phyloP scores from a whole-genome alignment of 2,113 vertebrate genomes.

The Steatornis caripensis region DNA sequence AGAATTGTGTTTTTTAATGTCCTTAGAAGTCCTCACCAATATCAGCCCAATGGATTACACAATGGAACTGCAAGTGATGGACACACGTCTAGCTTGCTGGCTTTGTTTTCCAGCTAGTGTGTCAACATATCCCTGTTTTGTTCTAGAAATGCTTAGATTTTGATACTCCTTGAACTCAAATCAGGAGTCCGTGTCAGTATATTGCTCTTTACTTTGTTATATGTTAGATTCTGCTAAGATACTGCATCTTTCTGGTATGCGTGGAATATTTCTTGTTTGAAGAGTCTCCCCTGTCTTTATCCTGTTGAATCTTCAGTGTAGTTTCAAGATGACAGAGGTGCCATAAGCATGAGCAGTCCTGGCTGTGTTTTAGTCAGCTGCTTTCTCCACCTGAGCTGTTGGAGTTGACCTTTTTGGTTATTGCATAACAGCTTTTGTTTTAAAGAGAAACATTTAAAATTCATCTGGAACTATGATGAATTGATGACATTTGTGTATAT shows the following conservation, averaged over 20 bases:
- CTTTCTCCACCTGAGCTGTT: not conserved
- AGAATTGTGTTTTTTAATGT: not conserved
- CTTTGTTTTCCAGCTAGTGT: not conserved
- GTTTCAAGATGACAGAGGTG: not conserved
- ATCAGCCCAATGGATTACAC: not conserved
- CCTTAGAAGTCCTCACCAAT: not conserved
- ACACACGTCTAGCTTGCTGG: not conserved
- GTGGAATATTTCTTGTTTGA: not conserved
- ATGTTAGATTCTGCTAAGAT: not conserved
- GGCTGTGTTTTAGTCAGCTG: not conserved
- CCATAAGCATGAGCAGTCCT: not conserved
- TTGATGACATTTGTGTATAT: not conserved
- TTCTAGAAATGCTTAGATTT: not conserved
- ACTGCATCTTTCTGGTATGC: not conserved
- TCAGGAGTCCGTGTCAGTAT: not conserved
- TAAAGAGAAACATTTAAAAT: not conserved
- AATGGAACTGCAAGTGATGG: not conserved
- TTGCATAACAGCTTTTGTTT: not conserved
- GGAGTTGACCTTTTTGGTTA: not conserved
- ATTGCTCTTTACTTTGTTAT: not conserved
- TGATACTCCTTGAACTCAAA: not conserved
- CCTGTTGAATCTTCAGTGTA: not conserved
- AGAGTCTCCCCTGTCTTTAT: not conserved
- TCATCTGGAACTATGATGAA: not conserved
- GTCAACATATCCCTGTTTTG: not conserved